These are phyloP conservation scores for Heliocidaris erythrogramma DNA, from an alignment of 35 echinoderm and acorn worm genomes.

Conservation along the genomic window DNA sequence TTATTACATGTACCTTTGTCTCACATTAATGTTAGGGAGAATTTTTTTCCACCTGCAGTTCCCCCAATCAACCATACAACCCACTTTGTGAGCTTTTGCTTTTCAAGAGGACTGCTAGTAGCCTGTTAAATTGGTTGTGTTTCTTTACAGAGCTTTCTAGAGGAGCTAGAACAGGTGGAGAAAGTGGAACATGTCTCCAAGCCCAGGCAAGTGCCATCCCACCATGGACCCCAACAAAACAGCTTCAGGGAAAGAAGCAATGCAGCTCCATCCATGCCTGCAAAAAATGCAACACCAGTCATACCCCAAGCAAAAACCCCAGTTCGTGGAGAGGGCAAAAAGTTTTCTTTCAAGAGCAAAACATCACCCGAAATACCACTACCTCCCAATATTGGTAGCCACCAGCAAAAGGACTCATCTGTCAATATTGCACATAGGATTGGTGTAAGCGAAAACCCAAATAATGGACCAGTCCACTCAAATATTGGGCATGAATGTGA, in stretches of 20 bases:
- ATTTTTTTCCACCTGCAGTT: too few species aligned
- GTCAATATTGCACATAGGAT: neutral
- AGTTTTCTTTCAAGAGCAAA: constrained; percentile 21
- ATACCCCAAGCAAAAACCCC: neutral
- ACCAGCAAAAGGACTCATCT: neutral
- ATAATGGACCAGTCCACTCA: neutral
- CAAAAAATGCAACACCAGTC: neutral
- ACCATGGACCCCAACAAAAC: neutral
- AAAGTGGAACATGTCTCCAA: neutral
- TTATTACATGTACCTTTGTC: too few species aligned
- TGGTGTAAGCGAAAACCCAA: neutral
- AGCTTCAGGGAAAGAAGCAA: neutral
- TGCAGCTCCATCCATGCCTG: neutral
- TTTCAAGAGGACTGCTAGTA: too few species aligned
- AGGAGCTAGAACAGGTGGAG: constrained; percentile 12
- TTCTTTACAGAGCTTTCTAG: constrained; percentile 13
- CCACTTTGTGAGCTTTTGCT: too few species aligned
- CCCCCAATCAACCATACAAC: too few species aligned
- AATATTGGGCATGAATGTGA: neutral
- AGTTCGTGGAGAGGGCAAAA: neutral
- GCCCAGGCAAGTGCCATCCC: neutral
- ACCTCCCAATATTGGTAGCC: neutral
- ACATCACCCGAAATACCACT: neutral
- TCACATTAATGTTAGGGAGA: too few species aligned
- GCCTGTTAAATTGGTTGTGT: neutral